Percentiles rank a stretch among this genome's conserved stretches.
These are phyloP conservation scores for Orchesellides sinensis DNA, from an alignment of 2,888 invertebrate genomes.

Conservation along the genomic window DNA sequence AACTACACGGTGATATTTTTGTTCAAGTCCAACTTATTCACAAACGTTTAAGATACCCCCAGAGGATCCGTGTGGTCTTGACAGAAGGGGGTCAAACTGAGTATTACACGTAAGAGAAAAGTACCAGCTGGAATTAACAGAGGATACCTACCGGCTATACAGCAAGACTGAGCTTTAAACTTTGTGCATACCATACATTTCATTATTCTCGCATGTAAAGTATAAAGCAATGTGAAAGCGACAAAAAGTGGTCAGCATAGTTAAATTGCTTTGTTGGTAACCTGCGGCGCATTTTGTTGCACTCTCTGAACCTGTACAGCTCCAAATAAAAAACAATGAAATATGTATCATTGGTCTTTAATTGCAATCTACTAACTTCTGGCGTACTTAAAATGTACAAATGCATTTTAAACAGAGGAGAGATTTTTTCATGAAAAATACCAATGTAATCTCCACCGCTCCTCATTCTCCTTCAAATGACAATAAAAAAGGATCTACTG, in stretches of 20 bases:
- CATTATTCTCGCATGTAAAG: not conserved
- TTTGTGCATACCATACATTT: not conserved
- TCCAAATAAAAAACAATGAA: slow-evolving; percentile 33
- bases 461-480: not conserved
- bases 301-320: not conserved
- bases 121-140: slow-evolving; percentile 40
- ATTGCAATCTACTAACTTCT: slow-evolving; percentile 26
- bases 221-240: slow-evolving; percentile 38
- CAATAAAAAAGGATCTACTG: not conserved
- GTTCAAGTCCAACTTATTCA: not conserved
- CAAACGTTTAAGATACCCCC: slow-evolving; percentile 7
- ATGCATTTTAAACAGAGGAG: not conserved
- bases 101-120: not conserved
- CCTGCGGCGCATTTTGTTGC: slow-evolving; percentile 29
- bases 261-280: slow-evolving; percentile 19
- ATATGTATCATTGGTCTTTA: slow-evolving; percentile 46
- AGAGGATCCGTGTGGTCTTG: slow-evolving; percentile 22
- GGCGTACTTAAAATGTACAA: not conserved
- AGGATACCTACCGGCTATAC: not conserved
- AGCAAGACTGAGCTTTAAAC: not conserved
- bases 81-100: slow-evolving; percentile 42
- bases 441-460: not conserved
- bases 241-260: slow-evolving; percentile 50
- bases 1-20: not conserved
- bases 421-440: not conserved